Evolutionary conservation across 1,140 invertebrate genomes (phyloP).

Genomic region (Asobara japonica): DNA sequence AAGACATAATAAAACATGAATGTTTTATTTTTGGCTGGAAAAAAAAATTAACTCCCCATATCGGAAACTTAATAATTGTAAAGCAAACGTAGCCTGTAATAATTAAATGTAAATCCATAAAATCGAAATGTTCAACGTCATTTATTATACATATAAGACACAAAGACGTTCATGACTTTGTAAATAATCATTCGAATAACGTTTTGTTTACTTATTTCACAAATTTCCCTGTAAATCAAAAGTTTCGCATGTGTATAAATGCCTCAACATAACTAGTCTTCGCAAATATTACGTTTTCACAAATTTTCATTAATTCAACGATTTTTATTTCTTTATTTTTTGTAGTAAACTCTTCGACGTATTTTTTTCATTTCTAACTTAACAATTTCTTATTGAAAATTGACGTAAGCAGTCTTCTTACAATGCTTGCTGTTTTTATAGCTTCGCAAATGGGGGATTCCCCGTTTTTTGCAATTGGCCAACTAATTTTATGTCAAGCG

Average conservation of each 20-base stretch:
- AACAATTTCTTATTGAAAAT: slow-evolving; percentile 62
- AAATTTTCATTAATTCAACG: no score
- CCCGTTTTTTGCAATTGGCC: background rate
- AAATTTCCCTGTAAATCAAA: slow-evolving; percentile 2
- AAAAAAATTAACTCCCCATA: no score
- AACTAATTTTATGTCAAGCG: no score
- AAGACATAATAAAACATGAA: no score
- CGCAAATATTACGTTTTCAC: background rate
- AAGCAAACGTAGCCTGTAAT: no score
- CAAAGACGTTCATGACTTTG: slow-evolving; percentile 13
- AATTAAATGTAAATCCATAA: background rate
- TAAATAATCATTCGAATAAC: slow-evolving; percentile 10
- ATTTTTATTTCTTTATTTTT: slow-evolving; percentile 17
- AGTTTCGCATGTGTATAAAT: slow-evolving; percentile 6
- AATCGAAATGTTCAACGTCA: slow-evolving; percentile 11
- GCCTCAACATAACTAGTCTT: background rate
- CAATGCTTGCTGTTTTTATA: slow-evolving; percentile 59
- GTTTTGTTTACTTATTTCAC: slow-evolving; percentile 22
- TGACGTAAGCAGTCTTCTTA: slow-evolving; percentile 66
- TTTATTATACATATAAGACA: slow-evolving; percentile 14
- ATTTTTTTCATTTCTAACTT: slow-evolving; percentile 45
- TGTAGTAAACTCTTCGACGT: slow-evolving; percentile 1
- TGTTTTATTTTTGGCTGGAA: no score
- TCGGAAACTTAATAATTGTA: no score
- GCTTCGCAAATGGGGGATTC: slow-evolving; percentile 46